Base-by-base conservation (phyloP, 2,797 vertebrate genomes). In the Gouania willdenowi region DNA sequence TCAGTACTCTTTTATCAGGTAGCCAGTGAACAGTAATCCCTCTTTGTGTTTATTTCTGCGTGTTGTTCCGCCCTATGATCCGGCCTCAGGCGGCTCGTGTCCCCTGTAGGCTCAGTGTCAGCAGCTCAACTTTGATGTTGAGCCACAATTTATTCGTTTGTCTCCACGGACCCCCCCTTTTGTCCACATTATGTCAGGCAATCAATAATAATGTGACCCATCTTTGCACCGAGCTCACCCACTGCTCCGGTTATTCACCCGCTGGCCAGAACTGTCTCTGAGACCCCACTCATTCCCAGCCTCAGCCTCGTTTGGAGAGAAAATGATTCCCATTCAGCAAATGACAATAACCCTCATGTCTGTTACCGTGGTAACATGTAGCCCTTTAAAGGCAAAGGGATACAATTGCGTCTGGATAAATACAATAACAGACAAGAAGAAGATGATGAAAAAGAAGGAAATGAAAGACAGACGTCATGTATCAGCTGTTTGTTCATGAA, bases 131-230 rank as follows among this genome's bases (percentile, higher is more conserved):
- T 84, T 84, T 86, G 75, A 84, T 76, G 81, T 81, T 66, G 55
- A 71, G 63, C 69, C 70, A 68, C 78, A 78, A 80, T 75, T 76
- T 81, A 83, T 83, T 75, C 37, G 35, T 59, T 66, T 39, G 59
- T 76, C 69, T 73, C 69, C 30, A 32, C n/a, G 52, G 53, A 70
- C 52, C 54, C 58, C 66, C n/a, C 62, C 62, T 45, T 35, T 75
- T 58, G 74, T 78, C 72, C 69, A 68, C 69, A 68, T 79, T 77
- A 81, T 79, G 73, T 70, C 64, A 64, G 48, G 35, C 77, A 65
- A 82, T 84, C 81, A 74, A 84, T 88, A 76, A 82, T 63, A 70
- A 77, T 57, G 47, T 75, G 71, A 75, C 71, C 81, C 55, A 67
- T 55, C 61, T 65, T 57, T 66, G 47, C 52, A 48, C 53, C 45